Evolutionary conservation across 2,797 vertebrate genomes (phyloP).

Genomic region (Macropus fuliginosus): DNA sequence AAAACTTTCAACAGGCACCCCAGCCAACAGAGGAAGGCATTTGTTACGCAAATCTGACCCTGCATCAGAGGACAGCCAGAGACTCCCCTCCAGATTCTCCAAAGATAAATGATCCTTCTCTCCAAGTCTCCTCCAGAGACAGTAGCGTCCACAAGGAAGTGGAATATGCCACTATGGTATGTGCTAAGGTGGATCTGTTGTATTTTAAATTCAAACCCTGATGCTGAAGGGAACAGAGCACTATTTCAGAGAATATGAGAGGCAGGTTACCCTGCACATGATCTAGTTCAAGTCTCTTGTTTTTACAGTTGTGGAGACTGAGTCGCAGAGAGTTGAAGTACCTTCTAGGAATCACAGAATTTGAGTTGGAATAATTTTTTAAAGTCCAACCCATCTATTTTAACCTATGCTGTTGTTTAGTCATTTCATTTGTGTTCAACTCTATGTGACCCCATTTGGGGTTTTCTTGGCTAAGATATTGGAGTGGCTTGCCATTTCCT

Average conservation of each 20-base stretch:
- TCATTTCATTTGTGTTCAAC: not conserved
- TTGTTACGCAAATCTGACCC: constrained; percentile 60
- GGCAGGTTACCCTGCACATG: not conserved
- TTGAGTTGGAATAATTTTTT: not conserved
- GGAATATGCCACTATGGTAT: constrained; percentile 59
- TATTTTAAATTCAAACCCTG: not conserved
- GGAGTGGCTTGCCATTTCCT: not conserved
- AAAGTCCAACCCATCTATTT: not conserved
- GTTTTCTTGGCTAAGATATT: not conserved
- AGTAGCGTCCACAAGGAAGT: not conserved
- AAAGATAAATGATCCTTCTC: not conserved
- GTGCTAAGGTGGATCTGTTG: not conserved
- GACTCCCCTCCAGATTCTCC: not conserved
- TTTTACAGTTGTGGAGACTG: not conserved
- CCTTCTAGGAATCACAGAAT: not conserved
- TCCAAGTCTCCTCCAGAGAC: not conserved
- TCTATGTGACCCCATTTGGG: not conserved
- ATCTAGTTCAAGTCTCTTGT: not conserved
- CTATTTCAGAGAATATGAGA: not conserved
- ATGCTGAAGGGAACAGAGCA: not conserved
- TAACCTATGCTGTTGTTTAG: not conserved
- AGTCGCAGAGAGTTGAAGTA: not conserved
- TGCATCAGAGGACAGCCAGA: not conserved
- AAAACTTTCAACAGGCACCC: not conserved
- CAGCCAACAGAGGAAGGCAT: not conserved